Conservation (phyloP, 1,140 invertebrate species). For the Calephelis nemesis region DNA sequence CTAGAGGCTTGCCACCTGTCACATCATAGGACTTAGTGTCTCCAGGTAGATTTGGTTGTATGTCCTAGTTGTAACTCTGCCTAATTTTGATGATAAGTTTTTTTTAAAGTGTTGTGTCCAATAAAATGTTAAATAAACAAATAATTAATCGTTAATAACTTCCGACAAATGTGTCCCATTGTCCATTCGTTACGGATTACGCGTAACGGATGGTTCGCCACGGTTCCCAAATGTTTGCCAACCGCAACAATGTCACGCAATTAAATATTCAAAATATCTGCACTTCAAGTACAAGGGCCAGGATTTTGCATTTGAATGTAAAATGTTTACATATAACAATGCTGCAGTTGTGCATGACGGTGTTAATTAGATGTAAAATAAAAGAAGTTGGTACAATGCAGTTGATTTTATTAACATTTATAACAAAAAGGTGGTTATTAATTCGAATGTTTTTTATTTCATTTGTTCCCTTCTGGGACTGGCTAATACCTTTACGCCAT, state of each 20-base stretch:
- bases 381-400: not conserved
- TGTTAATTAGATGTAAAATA: slow-evolving; percentile 37
- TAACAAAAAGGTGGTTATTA: too few species aligned
- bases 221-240: slow-evolving; percentile 32
- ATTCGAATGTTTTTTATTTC: too few species aligned
- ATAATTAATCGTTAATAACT: not conserved
- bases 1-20: too few species aligned
- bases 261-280: slow-evolving; percentile 61
- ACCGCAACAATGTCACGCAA: slow-evolving; percentile 51
- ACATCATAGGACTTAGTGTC: too few species aligned
- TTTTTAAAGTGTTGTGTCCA: too few species aligned
- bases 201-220: slow-evolving; percentile 42
- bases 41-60: too few species aligned
- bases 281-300: slow-evolving; percentile 31
- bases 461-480: too few species aligned
- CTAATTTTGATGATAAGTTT: too few species aligned
- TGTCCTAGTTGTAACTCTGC: too few species aligned
- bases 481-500: too few species aligned
- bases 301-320: slow-evolving; percentile 46
- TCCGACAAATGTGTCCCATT: slow-evolving; percentile 11
- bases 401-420: too few species aligned
- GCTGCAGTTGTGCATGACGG: slow-evolving; percentile 32
- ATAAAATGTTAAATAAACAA: too few species aligned
- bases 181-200: slow-evolving; percentile 18
- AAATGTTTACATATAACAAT: slow-evolving; percentile 41